Conservation (phyloP, 1,140 invertebrate genomes). For the Thaumatotibia leucotreta region DNA sequence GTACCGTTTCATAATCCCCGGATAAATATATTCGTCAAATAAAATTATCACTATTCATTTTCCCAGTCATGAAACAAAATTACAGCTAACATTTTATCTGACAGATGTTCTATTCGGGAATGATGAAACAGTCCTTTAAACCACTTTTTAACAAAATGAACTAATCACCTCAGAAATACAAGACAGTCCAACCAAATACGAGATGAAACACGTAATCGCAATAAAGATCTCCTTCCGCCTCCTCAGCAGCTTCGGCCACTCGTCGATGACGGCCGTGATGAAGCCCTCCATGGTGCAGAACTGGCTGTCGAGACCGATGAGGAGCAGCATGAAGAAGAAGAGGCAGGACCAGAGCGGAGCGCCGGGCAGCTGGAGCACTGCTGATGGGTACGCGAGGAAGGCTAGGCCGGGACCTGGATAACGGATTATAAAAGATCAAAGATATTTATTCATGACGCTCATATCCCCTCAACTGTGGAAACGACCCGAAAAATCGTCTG, state of each 20-base stretch:
- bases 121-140: too few species aligned
- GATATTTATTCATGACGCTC: too few species aligned
- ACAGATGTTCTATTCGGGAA: too few species aligned
- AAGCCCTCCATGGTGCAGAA: constrained; percentile 99
- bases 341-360: constrained; percentile 97
- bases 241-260: constrained; percentile 92
- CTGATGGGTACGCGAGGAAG: constrained; percentile 98
- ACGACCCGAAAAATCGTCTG: too few species aligned
- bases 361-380: constrained; percentile 96
- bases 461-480: too few species aligned
- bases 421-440: too few species aligned
- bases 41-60: too few species aligned
- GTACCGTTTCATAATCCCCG: too few species aligned
- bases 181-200: constrained; percentile 92
- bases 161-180: constrained; percentile 91
- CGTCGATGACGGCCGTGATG: constrained; percentile 96
- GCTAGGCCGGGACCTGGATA: constrained; percentile 94
- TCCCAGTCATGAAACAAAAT: too few species aligned
- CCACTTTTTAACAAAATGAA: too few species aligned
- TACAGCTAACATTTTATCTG: too few species aligned
- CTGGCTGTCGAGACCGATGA: constrained; percentile 95
- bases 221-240: constrained; percentile 95
- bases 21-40: too few species aligned
- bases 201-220: constrained; percentile 92
- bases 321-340: constrained; percentile 98